Base-by-base conservation (phyloP, 2,113 vertebrate species). In the Podocnemis expansa region DNA sequence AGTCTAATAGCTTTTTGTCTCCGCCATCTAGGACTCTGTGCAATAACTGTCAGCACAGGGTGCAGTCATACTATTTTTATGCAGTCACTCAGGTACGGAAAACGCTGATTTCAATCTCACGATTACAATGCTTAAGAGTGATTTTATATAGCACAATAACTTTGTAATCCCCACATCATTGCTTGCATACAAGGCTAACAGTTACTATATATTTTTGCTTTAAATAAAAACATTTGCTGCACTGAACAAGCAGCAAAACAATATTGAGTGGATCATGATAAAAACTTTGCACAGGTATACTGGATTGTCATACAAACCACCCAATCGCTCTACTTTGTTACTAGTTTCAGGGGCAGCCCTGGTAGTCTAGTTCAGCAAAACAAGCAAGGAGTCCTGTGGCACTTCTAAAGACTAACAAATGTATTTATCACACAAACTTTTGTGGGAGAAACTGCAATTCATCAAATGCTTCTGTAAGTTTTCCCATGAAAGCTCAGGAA, bases 201-300 rank as follows among this genome's bases (percentile, higher is more conserved):
- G 83, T n/a, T 38, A 80, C 22, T 38, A 80, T 3, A 38, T 8
- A 3, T 55, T 80, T 80, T 34, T 55, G 14, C 34, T 41, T 54
- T 38, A 38, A 55, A 55, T 38, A 80, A 80, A 55, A 27, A 10
- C 51, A 88, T 51, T 45, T 45, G 86, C 31, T 67, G 24, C 91
- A 89, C 60, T 43, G 52, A 86, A 43, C 78, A 81, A 10, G 84
- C 34, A n/a, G 88, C 11, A 75, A 75, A n/a, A 86, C 56, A 84
- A 76, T 47, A 47, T 47, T 47, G 47, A 91, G 92, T 89, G 76
- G 87, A 89, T 6, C 67, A 60, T 76, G 95, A 91, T 85, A 70
- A 81, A n/a, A 94, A 87, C 34, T 67, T 67, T 19, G 34, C 93
- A 78, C 94, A 95, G 85, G 82, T 89, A 90, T 93, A 86, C 75